Conservation (phyloP, 2,113 vertebrate species). For the Vulpes vulpes region DNA sequence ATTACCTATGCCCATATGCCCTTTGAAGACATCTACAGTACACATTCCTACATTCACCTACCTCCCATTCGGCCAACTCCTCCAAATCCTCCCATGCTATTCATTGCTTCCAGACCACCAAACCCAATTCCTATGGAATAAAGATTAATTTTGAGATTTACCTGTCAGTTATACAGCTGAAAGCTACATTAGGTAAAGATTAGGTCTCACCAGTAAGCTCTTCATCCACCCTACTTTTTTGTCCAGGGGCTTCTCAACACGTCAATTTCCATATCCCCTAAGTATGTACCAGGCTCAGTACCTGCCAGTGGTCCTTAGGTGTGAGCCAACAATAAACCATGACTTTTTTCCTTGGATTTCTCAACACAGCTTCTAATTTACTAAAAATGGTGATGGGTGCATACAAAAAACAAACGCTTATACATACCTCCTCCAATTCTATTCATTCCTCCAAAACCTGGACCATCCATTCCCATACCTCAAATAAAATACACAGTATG, state of each 20-base stretch:
- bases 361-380: slow-evolving; percentile 70
- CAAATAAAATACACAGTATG: slow-evolving; percentile 84
- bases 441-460: slow-evolving; percentile 95
- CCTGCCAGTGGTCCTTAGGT: slow-evolving; percentile 53
- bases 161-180: not conserved
- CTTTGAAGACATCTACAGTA: slow-evolving; percentile 77
- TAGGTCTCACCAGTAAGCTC: slow-evolving; percentile 54
- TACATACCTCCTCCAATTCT: slow-evolving; percentile 94
- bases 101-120: slow-evolving; percentile 95
- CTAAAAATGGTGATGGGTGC: slow-evolving; percentile 47
- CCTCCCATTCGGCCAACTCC: slow-evolving; percentile 96
- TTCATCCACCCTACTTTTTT: slow-evolving; percentile 49
- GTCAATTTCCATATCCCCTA: slow-evolving; percentile 45
- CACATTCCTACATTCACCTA: slow-evolving; percentile 83
- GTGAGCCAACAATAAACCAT: slow-evolving; percentile 48
- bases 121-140: slow-evolving; percentile 92
- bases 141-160: slow-evolving; percentile 69
- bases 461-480: slow-evolving; percentile 95
- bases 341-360: slow-evolving; percentile 55
- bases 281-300: slow-evolving; percentile 43
- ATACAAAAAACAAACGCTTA: slow-evolving; percentile 68
- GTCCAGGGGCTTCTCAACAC: slow-evolving; percentile 27
- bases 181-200: not conserved
- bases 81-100: slow-evolving; percentile 95
- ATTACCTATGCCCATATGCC: slow-evolving; percentile 55